Percentiles rank a stretch among this genome's conserved stretches.
These are phyloP conservation scores for Zaprionus inermis DNA, from an alignment of 1,140 invertebrate species.

Conservation along the genomic window DNA sequence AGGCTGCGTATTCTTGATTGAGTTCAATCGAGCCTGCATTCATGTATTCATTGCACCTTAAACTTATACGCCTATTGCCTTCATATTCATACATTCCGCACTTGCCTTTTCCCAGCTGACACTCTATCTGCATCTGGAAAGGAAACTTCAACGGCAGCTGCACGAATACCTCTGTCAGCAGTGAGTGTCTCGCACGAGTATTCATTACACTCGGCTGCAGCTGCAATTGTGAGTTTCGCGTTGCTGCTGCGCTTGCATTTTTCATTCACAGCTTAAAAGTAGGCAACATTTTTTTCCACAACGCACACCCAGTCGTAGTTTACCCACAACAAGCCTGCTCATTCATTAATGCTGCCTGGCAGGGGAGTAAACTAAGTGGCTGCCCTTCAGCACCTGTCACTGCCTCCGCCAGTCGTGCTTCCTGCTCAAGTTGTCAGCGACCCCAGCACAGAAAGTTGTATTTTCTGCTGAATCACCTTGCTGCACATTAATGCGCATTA, in stretches of 20 bases:
- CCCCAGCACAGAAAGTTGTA: constrained; percentile 18
- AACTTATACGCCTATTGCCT: neutral
- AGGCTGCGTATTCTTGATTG: neutral
- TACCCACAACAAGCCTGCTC: constrained; percentile 19
- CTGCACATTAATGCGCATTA: constrained; percentile 53
- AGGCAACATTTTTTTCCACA: too few relatives aligned
- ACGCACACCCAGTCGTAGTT: neutral
- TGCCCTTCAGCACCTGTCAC: constrained; percentile 56
- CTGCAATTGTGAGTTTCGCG: constrained; percentile 2
- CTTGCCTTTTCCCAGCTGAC: neutral
- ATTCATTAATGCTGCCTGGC: constrained; percentile 53
- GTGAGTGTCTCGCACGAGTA: constrained; percentile 1
- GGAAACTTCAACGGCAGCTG: neutral
- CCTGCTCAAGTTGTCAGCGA: constrained; percentile 40
- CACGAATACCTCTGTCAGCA: neutral
- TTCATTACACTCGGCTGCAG: constrained; percentile 1
- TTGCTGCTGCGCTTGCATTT: constrained; percentile 31
- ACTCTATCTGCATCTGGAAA: constrained; percentile 28
- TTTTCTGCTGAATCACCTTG: constrained; percentile 61
- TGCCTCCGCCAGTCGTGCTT: neutral
- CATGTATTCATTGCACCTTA: neutral
- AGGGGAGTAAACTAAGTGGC: constrained; percentile 47
- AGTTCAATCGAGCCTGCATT: neutral
- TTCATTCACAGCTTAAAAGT: constrained; percentile 46
- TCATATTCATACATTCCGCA: neutral